Evolutionary conservation across 1,140 invertebrate species (phyloP), one percentile per base, ranked within the genome.

Genomic region (Drosophila orena): DNA sequence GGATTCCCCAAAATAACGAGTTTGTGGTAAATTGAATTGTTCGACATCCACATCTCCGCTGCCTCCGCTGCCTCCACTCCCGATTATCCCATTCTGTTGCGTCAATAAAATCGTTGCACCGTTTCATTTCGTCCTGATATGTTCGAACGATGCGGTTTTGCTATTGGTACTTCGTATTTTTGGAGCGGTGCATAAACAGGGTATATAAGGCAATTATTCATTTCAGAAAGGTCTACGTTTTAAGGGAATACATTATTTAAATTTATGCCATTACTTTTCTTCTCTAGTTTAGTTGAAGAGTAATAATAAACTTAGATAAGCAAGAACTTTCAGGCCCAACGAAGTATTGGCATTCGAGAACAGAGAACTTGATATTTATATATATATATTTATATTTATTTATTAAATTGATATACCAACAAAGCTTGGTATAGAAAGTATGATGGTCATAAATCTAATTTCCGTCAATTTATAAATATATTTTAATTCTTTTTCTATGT

Each of bases 21-120:
- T 76, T 77, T 77, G 73, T 77, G 73, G 73, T 77, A 77, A 77
- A 77, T 77, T 77, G 73, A 77, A 77, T 77, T 77, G 73, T 77
- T 77, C 53, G 68, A 77, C 73, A 59, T 69, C 40, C 72, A 65
- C 72, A 61, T 56, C 35, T 43, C 20, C 40, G 2, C 15, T 37
- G 11, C 24, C 35, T 43, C 20, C 40, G 2, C 15, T 37, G 11
- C 24, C 12, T 7, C 20, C 43, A 22, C 0, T 5, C 43, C 11
- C 43, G 46, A 47, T 47, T n/a, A 27, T 47, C 24, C 46, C 62
- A 42, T 40, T 27, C 64, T 35, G 47, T 56, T 30, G 52, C 64
- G 43, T 57, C 52, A 70, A 57, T 70, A 71, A 71, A 47, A 69
- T 14, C 66, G 27, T 24, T 70, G 49, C 66, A 69, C 42, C 64